Base-by-base conservation (phyloP, 2,113 vertebrate genomes). In the Chaetura pelagica region DNA sequence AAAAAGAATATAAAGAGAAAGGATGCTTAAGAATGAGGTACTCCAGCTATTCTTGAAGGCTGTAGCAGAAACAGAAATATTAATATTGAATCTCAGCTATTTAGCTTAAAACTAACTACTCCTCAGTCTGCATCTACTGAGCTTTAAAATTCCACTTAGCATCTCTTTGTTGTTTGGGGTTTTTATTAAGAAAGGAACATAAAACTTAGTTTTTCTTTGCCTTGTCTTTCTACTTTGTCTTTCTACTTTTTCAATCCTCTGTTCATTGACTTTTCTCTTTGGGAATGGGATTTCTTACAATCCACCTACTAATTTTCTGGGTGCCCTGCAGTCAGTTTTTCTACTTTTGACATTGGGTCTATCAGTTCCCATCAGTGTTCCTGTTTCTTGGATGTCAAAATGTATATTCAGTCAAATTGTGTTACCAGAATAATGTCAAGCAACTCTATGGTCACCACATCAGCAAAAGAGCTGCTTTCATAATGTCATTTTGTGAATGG, bases 331-430 rank as follows among this genome's bases (percentile, higher is more conserved):
- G 54, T 15, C 76, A 89, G 63, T 23, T 87, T 79, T 78, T 42
- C 52, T 90, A 83, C 72, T 85, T 89, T 81, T 91, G 91, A 91
- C 66, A 78, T 83, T 77, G 81, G 68, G 38, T 84, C 74, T 54
- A 94, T 97, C 91, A 81, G 40, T 92, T 97, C 91, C 80, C 81
- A 96, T 94, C 81, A 84, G 52, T 32, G 29, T 94, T 57, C 38
- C 22, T 32, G 42, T 92, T 90, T 78, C 34, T 57, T 81, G 61
- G 35, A 86, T 95, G 95, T 94, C 96, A 94, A 90, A 95, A 93
- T 1, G 3, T 21, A 88, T 91, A 94, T 74, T 66, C 72, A 84
- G 83, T 87, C 74, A 94, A 93, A 90, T 2, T 64, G n/a, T 74
- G 58, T 77, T 95, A 91, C 58, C 42, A 84, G 86, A 92, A 80